These are phyloP conservation scores for Pterocles orientalis DNA, from an alignment of 2,113 vertebrate genomes.

Conservation along the genomic window DNA sequence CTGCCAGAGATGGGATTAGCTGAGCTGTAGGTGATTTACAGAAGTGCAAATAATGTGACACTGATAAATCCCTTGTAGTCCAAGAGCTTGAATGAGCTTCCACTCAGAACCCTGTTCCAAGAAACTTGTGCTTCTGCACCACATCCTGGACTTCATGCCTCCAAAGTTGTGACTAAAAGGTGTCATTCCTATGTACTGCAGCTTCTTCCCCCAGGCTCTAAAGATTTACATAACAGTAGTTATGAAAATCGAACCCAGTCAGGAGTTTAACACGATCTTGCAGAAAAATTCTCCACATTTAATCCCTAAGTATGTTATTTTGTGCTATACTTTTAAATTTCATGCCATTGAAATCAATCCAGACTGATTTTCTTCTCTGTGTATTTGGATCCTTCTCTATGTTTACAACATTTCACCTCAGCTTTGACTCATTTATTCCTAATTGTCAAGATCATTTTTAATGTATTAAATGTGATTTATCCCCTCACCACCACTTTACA, in stretches of 20 bases:
- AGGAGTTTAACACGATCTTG: neutral
- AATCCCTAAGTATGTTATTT: neutral
- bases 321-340: neutral
- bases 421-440: neutral
- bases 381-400: neutral
- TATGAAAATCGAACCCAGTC: neutral
- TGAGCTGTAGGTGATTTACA: neutral
- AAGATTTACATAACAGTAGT: neutral
- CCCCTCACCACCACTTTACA: neutral
- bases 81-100: neutral
- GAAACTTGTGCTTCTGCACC: neutral
- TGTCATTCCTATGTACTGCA: neutral
- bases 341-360: neutral
- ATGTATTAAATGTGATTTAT: neutral
- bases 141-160: neutral
- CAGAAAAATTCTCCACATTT: neutral
- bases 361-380: neutral
- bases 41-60: neutral
- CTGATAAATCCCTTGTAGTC: neutral
- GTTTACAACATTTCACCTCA: neutral
- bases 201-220: neutral
- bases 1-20: neutral
- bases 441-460: neutral
- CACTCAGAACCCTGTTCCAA: neutral
- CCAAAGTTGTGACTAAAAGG: neutral